These are phyloP conservation scores for Anguilla marmorata DNA, from an alignment of 2,797 vertebrate species.

Conservation along the genomic window DNA sequence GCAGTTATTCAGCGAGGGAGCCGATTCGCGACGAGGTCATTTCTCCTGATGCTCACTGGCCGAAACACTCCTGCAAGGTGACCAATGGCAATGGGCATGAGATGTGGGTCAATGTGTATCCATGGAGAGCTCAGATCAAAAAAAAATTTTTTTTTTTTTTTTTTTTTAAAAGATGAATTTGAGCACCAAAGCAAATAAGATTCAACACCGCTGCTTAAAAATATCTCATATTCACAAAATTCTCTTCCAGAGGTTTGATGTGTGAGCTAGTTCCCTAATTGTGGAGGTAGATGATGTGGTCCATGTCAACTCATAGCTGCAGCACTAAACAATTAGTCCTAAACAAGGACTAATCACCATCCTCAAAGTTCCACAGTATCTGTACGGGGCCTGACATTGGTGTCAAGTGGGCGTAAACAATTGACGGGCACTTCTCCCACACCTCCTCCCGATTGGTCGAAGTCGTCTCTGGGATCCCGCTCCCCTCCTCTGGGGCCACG, in stretches of 20 bases:
- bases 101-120: slow-evolving; percentile 30
- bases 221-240: background rate
- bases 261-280: background rate
- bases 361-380: background rate
- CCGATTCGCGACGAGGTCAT: background rate
- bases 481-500: slow-evolving; percentile 83
- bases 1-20: background rate
- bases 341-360: background rate
- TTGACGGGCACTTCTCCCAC: slow-evolving; percentile 50
- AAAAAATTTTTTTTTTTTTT: background rate
- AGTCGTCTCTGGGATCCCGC: slow-evolving; percentile 72
- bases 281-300: background rate
- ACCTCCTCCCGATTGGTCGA: slow-evolving; percentile 70
- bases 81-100: slow-evolving; percentile 56
- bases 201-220: background rate
- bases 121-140: background rate
- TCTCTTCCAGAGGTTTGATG: background rate
- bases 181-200: background rate
- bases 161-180: background rate
- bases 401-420: background rate
- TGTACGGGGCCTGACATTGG: background rate
- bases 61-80: slow-evolving; percentile 31
- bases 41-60: slow-evolving; percentile 12
- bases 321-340: background rate
- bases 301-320: background rate